Base-by-base conservation (phyloP, 2,888 invertebrate species). In the Drosophila trichaetosa region DNA sequence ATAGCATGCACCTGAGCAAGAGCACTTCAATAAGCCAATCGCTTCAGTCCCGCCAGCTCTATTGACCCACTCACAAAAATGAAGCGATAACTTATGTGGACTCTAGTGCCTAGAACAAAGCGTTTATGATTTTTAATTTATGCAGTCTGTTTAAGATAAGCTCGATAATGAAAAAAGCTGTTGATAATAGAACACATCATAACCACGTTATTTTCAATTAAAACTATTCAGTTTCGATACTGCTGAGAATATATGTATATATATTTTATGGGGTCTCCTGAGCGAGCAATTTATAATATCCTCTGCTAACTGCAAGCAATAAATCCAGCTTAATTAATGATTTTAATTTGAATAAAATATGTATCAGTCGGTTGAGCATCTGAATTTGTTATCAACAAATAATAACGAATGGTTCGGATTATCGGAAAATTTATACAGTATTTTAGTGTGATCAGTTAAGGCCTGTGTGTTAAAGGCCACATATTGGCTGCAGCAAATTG, bases 1-100 rank as follows among this genome's bases (percentile, higher is more conserved):
- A 29, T 48, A 36, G 27, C 62, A 56, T 54, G 51, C 29, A 49
- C 38, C 58, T 36, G 36, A 54, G 34, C 31, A 18, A 21, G 18
- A 49, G 16, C 34, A 11, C 46, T 66, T 53, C 60, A 74, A 59
- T 59, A 18, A 36, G 13, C 34, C 56, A 65, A 49, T 58, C 54
- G 60, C 42, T 64, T 66, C 46, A 16, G 60, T 51, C 46, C 53
- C 24, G 49, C 54, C 64, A 36, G 24, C 48, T 48, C 69, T 46
- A 69, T 76, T 82, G 85, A 82, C 88, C 89, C 83, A 89, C 57
- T 86, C 73, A 42, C 61, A 18, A 21, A 38, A 51, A 42, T 57
- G 31, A 51, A 27, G 8, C 38, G 24, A 36, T 46, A 40, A 46
- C 52, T 27, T 38, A 46, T 36, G 54, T 36, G 11, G 16, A 10